Percentiles rank a stretch among this genome's conserved stretches.
These are phyloP conservation scores for Cottoperca gobio DNA, from an alignment of 2,797 vertebrate genomes.

Conservation along the genomic window DNA sequence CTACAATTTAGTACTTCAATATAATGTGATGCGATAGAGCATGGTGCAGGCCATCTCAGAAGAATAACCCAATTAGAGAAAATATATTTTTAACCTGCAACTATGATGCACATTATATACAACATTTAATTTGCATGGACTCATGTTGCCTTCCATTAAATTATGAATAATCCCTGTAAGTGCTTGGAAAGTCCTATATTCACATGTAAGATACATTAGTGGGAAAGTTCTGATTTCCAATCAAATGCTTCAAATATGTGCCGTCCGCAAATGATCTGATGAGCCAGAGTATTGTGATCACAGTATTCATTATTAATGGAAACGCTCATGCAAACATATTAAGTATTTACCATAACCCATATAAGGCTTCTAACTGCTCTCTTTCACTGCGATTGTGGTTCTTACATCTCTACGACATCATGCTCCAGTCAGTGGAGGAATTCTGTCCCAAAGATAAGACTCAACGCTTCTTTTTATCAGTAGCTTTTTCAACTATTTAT, in stretches of 20 bases:
- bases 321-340: conserved; percentile 9
- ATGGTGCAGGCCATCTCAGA: no score
- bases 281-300: background rate
- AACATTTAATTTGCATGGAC: background rate
- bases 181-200: background rate
- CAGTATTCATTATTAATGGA: conserved; percentile 19
- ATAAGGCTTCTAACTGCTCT: background rate
- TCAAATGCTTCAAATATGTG: background rate
- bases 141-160: background rate
- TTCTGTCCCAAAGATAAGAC: background rate
- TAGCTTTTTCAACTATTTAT: background rate
- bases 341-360: conserved; percentile 36
- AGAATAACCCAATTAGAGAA: background rate
- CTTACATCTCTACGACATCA: background rate
- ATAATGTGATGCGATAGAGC: no score
- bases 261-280: background rate
- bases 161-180: background rate
- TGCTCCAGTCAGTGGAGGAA: background rate
- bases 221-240: background rate
- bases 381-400: background rate
- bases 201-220: background rate
- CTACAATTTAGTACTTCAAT: no score
- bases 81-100: background rate
- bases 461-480: background rate
- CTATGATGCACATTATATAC: background rate